Percentiles rank a stretch among this genome's conserved stretches.
Conservation (phyloP, 2,888 invertebrate genomes). For the Drosophila austrosaltans region DNA sequence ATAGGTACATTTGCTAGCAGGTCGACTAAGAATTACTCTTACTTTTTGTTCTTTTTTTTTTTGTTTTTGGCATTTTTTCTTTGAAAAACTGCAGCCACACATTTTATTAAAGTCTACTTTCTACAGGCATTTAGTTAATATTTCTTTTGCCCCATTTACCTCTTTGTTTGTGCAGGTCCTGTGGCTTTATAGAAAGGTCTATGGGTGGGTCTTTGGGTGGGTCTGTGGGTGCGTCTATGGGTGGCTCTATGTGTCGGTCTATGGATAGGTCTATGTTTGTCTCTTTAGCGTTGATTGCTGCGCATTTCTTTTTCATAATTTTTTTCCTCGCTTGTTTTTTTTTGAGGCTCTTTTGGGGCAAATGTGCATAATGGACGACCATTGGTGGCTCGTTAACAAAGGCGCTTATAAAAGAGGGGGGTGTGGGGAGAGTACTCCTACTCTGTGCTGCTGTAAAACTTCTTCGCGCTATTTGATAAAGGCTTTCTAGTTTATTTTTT, state of each 20-base stretch:
- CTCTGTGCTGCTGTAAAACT: slow-evolving; percentile 40
- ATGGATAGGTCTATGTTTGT: neutral
- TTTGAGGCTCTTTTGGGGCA: slow-evolving; percentile 31
- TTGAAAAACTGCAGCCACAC: neutral
- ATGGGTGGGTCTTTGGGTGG: too few species aligned
- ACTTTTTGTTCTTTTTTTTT: too few species aligned
- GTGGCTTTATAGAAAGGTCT: too few species aligned
- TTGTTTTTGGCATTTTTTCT: too few species aligned
- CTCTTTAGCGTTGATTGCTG: slow-evolving; percentile 19
- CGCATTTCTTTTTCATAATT: slow-evolving; percentile 37
- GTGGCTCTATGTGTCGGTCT: too few species aligned
- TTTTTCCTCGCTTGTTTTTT: slow-evolving; percentile 4
- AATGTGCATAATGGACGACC: slow-evolving; percentile 31
- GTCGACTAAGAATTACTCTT: too few species aligned
- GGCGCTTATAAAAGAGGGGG: neutral
- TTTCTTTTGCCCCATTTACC: neutral
- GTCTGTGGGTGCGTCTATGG: too few species aligned
- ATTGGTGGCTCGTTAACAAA: slow-evolving; percentile 21
- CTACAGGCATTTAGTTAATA: neutral
- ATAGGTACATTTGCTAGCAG: too few species aligned
- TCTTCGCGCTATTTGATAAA: slow-evolving; percentile 68
- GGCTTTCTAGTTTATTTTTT: slow-evolving; percentile 29
- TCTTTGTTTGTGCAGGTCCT: neutral
- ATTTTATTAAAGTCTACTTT: too few species aligned
- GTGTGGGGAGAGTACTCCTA: neutral